phyloP scores from a whole-genome alignment of 64 coral and sea anemone genomes.

The Actinia equina region DNA sequence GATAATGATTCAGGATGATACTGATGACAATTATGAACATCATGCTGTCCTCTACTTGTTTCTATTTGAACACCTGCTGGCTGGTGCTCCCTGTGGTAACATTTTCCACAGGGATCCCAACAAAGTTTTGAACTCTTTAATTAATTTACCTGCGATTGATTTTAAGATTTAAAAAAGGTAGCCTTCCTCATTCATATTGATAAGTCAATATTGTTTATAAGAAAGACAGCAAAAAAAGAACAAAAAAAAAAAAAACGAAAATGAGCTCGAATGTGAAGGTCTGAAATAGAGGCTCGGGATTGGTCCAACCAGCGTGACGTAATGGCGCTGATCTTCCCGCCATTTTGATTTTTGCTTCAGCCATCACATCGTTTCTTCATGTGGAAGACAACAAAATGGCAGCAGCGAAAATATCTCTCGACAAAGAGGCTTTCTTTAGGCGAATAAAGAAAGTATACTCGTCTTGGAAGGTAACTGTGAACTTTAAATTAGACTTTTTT shows the following conservation, averaged over 20 bases:
- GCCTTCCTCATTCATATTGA: neutral
- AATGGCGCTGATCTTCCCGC: constrained; percentile 58
- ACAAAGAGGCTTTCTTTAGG: constrained; percentile 99
- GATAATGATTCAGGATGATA: no score
- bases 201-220: neutral
- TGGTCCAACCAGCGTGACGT: constrained; percentile 39
- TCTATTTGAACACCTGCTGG: no score
- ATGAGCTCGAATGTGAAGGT: neutral
- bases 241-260: neutral
- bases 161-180: no score
- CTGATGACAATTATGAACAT: no score
- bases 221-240: neutral
- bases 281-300: constrained; percentile 17
- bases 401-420: constrained; percentile 89
- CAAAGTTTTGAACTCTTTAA: no score
- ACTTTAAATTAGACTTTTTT: neutral
- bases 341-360: constrained; percentile 58
- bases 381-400: constrained; percentile 47
- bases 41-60: no score
- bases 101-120: neutral
- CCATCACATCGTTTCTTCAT: neutral
- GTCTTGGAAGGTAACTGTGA: constrained; percentile 80
- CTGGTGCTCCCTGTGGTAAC: no score
- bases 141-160: no score
- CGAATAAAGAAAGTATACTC: constrained; percentile 92